Evolutionary conservation across 1,140 invertebrate species (phyloP).

Genomic region (Drosophila ambigua): DNA sequence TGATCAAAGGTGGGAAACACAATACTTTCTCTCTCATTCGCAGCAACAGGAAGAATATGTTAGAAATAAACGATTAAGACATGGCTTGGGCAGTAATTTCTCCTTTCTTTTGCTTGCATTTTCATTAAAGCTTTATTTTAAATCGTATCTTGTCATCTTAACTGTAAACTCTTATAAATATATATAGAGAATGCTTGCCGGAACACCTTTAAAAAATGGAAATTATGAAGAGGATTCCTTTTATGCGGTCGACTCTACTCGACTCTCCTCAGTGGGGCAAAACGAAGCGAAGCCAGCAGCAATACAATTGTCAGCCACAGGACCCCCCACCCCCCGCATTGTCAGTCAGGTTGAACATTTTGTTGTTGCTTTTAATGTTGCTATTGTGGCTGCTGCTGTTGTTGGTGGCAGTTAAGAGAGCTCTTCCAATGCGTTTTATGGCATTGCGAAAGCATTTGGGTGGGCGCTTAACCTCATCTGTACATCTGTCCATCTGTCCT

Average conservation of each 20-base stretch:
- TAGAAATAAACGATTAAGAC: too few species aligned
- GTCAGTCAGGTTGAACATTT: slow-evolving; percentile 52
- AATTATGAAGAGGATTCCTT: neutral
- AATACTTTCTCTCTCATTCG: too few species aligned
- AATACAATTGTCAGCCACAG: slow-evolving; percentile 50
- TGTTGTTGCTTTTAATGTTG: slow-evolving; percentile 16
- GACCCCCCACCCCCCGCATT: slow-evolving; percentile 3
- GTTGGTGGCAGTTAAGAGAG: slow-evolving; percentile 47
- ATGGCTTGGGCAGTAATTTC: neutral
- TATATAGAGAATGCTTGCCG: neutral
- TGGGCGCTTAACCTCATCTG: slow-evolving; percentile 33
- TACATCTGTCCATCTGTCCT: slow-evolving; percentile 8
- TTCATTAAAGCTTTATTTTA: too few species aligned
- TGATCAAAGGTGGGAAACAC: too few species aligned
- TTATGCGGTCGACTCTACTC: neutral
- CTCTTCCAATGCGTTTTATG: slow-evolving; percentile 65
- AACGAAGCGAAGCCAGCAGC: neutral
- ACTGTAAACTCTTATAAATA: too few species aligned
- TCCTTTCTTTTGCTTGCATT: neutral
- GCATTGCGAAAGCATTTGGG: slow-evolving; percentile 31
- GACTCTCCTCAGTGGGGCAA: slow-evolving; percentile 11
- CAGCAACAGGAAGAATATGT: too few species aligned
- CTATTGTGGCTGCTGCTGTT: slow-evolving; percentile 9
- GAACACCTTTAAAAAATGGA: neutral
- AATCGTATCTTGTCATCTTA: too few species aligned